Evolutionary conservation across 2,113 vertebrate genomes (phyloP), one percentile per base, ranked within the genome.

Genomic region (Paedocypris sp.): DNA sequence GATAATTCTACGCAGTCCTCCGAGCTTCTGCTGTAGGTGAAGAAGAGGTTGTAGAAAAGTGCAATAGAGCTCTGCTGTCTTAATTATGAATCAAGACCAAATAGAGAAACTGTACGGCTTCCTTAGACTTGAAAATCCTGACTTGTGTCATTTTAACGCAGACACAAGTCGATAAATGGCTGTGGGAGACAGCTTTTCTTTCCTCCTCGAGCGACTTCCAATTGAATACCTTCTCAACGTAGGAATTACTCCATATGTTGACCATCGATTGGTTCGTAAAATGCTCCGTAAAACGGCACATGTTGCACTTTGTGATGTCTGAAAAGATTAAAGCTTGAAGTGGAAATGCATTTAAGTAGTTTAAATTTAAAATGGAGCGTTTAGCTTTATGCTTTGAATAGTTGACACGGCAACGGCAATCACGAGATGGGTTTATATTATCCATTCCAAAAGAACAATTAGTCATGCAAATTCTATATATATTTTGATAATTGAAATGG

Each of bases 401-500:
- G 22, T 54, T 39, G 25, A 46, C 2, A 28, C 13, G 7, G n/a
- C 11, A 35, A 29, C n/a, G 46, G 60, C 52, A 58, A 51, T 63
- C 66, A 36, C 43, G 2, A 20, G 33, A 19, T 33, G 13, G 18
- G 60, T 43, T 28, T 48, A 18, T 41, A 41, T 35, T 53, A 2
- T 32, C 53, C 39, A 39, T 29, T 50, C 46, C 10, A 43, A 28
- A 51, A 36, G 13, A 8, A 20, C 8, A 39, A 20, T 2, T 1
- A 19, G 23, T 26, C 16, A 26, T 29, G 11, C 45, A 33, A 48
- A 59, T 28, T 1, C n/a, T n/a, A 53, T 45, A 32, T 68, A 35
- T 64, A 49, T 60, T 64, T 69, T 69, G 48, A 54, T 64, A 41
- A 51, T 23, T n/a, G n/a, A 2, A 36, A 32, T 51, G 23, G 6